Base-by-base conservation (phyloP, 37 sponge, comb jelly and placozoan genomes). In the Ianthella basta region DNA sequence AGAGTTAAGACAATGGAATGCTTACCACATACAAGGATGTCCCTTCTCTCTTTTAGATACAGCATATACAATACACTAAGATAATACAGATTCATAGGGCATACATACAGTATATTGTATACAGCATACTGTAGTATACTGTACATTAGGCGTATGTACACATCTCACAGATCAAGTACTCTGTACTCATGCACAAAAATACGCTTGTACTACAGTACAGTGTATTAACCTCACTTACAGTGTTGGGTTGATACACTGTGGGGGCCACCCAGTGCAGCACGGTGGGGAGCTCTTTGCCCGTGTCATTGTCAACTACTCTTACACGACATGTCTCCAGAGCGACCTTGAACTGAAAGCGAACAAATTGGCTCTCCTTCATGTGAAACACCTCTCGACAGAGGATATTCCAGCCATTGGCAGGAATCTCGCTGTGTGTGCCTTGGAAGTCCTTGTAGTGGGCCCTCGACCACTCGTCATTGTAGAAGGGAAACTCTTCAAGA, bases 231-330 rank as follows among this genome's bases (percentile, higher is more conserved):
- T 44, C 35, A 19, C 66, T 66, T 35, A 89, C 84, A 59, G 83
- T 83, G 83, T 93, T 93, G 30, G 91, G 90, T 0, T 27, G 68
- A 86, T 91, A 94, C 55, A 81, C 54, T 34, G 72, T 55, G 24
- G 97, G 98, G 5, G 70, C 33, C 3, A 86, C 86, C 41, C 80
- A 50, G 67, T 87, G 87, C 23, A 87, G 89, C 20, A 97, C 82
- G 16, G 85, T 27, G 0, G 95, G 98, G 23, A 95, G 60, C 81
- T 95, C 95, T 32, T 81, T 34, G 21, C 87, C 86, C 13, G 69
- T 91, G 86, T 97, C 98, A 44, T 97, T 97, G 88, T 97, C 83
- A 2, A 97, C 72, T 29, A 95, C 89, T 64, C 94, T 73, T 15
- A 97, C 83, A n/a, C 74, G 86, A 55, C 68, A 68, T 21, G 86